These are phyloP conservation scores for Scaptomyza graminum DNA, from an alignment of 1,140 invertebrate species.

Conservation along the genomic window DNA sequence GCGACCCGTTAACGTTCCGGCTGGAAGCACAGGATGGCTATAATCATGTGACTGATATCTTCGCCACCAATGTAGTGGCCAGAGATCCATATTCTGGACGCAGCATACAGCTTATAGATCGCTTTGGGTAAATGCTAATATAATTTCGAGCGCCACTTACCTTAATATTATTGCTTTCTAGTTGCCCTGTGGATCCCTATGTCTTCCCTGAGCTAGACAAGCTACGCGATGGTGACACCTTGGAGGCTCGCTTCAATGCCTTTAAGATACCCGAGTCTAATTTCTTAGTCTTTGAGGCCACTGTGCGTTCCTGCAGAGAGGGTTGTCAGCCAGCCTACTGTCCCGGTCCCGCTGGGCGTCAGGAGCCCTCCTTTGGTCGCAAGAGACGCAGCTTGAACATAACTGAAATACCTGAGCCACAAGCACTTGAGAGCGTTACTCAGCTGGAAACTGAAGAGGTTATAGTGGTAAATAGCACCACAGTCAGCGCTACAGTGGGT, in stretches of 20 bases:
- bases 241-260: conserved; percentile 96
- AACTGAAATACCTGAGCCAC: conserved; percentile 72
- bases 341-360: conserved; percentile 88
- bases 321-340: conserved; percentile 96
- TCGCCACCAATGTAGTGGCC: conserved; percentile 96
- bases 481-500: conserved; percentile 68
- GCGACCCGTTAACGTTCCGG: conserved; percentile 95
- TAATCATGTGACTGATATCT: conserved; percentile 94
- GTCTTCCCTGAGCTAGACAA: conserved; percentile 96
- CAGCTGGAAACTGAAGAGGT: conserved; percentile 59
- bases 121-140: conserved; percentile 86
- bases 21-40: conserved; percentile 95
- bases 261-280: conserved; percentile 98
- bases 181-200: conserved; percentile 95
- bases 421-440: conserved; percentile 49
- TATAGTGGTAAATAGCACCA: conserved; percentile 71
- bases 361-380: conserved; percentile 92
- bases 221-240: conserved; percentile 92
- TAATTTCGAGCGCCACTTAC: background rate
- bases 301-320: conserved; percentile 93
- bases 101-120: conserved; percentile 94
- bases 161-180: background rate
- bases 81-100: conserved; percentile 95
- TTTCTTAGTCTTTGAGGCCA: conserved; percentile 96
- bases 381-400: conserved; percentile 87